Percentiles rank a stretch among this genome's conserved stretches.
Conservation (phyloP, 2,888 invertebrate genomes). For the Cantharis nigra region DNA sequence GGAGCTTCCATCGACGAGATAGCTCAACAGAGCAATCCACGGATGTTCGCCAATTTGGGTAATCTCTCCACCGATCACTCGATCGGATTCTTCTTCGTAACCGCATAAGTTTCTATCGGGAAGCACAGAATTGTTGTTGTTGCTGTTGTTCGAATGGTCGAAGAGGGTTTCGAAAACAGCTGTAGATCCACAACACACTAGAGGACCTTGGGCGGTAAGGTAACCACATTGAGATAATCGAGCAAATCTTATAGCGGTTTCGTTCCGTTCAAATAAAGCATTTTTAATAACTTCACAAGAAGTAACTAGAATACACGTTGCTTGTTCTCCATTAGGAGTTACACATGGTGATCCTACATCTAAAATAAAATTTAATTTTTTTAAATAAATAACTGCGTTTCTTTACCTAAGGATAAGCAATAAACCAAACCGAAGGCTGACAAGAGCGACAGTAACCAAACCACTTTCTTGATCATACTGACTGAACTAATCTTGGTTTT, state of each 20-base stretch:
- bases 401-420: not conserved
- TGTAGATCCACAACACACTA: constrained; percentile 45
- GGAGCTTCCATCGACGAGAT: constrained; percentile 38
- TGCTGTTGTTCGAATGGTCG: not conserved
- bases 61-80: constrained; percentile 23
- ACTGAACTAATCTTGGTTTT: not conserved
- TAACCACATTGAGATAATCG: constrained; percentile 57
- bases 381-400: not conserved
- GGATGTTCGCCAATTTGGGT: not conserved
- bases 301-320: constrained; percentile 54
- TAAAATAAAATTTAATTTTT: not conserved
- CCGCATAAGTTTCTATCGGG: not conserved
- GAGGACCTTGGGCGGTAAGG: constrained; percentile 47
- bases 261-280: constrained; percentile 43
- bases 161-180: not conserved
- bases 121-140: not conserved
- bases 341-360: constrained; percentile 40
- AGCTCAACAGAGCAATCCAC: constrained; percentile 45
- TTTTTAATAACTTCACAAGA: constrained; percentile 50
- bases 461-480: not conserved
- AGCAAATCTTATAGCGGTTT: constrained; percentile 42
- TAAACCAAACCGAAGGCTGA: too few species aligned
- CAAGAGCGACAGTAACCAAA: not conserved
- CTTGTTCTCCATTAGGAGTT: constrained; percentile 52
- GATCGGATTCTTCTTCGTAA: not conserved